Percentiles rank a stretch among this genome's conserved stretches.
phyloP scores from a whole-genome alignment of 2,797 vertebrate species.

The Bucorvus abyssinicus region DNA sequence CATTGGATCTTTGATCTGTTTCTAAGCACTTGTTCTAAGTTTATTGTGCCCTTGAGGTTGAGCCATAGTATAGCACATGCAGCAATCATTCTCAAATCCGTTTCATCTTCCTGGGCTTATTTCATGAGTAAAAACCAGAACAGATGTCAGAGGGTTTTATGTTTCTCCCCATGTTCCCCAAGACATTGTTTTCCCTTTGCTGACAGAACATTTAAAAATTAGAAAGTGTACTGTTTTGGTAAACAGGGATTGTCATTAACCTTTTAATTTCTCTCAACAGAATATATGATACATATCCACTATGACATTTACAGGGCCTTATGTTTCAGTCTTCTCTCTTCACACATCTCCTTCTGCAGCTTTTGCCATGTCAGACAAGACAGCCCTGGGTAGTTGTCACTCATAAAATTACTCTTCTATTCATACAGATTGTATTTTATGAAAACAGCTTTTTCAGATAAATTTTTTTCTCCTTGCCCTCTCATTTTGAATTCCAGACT shows the following conservation, averaged over 20 bases:
- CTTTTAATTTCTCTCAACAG: conserved; percentile 7
- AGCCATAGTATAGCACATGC: conserved; percentile 28
- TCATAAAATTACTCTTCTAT: not conserved
- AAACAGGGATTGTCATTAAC: conserved; percentile 34
- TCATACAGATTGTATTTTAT: not conserved
- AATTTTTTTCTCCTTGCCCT: not conserved
- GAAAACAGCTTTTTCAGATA: not conserved
- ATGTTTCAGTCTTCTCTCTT: not conserved
- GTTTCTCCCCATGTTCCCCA: not conserved
- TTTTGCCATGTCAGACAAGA: conserved; percentile 1
- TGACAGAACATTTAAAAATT: conserved; percentile 44
- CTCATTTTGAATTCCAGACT: not conserved
- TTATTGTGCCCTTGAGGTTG: conserved; percentile 60
- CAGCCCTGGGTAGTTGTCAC: not conserved
- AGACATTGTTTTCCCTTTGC: conserved; percentile 3
- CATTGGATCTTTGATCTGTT: conserved; percentile 65
- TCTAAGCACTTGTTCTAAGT: conserved; percentile 56
- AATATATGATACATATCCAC: not conserved
- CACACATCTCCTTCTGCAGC: not conserved
- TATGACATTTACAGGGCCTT: not conserved
- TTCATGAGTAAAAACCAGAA: conserved; percentile 30
- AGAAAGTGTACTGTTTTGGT: conserved; percentile 12
- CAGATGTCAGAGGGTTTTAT: conserved; percentile 52
- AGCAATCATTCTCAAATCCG: conserved; percentile 39
- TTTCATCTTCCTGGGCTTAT: conserved; percentile 50